These are phyloP conservation scores for Stegodyphus mimosarum DNA, from an alignment of 1,140 invertebrate genomes.

Conservation along the genomic window DNA sequence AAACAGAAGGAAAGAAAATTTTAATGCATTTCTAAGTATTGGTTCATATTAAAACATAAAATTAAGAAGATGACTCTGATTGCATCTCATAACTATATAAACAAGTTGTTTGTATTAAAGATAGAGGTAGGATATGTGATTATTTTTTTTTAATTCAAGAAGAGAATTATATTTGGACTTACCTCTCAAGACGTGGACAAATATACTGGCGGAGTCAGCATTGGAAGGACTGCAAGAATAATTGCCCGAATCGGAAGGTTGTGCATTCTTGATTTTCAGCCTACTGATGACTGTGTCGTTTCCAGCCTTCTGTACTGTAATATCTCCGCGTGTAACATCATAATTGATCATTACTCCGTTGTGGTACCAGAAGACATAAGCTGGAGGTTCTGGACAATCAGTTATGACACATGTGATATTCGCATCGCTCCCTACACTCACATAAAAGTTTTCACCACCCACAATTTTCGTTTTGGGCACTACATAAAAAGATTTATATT, in stretches of 20 bases:
- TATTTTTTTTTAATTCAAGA: neutral
- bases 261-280: conserved; percentile 71
- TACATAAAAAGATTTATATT: conserved; percentile 68
- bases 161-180: conserved; percentile 64
- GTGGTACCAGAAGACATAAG: conserved; percentile 90
- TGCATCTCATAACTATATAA: no score
- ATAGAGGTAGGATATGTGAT: no score
- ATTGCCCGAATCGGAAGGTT: conserved; percentile 84
- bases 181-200: conserved; percentile 87
- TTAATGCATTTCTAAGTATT: no score
- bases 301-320: conserved; percentile 52
- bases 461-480: conserved; percentile 90
- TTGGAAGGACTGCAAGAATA: conserved; percentile 89
- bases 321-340: conserved; percentile 38
- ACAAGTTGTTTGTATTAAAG: no score
- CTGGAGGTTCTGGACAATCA: conserved; percentile 89
- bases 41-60: no score
- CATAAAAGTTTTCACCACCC: conserved; percentile 88
- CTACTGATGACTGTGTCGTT: conserved; percentile 72
- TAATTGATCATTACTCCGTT: conserved; percentile 68
- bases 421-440: conserved; percentile 90
- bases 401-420: conserved; percentile 91
- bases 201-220: conserved; percentile 78
- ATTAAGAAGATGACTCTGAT: no score
- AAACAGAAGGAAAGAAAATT: no score